A percentile compares a stretch with the other conserved stretches of the same genome.
Evolutionary conservation across 2,888 invertebrate species (phyloP).

Genomic region (Cephus runcator): DNA sequence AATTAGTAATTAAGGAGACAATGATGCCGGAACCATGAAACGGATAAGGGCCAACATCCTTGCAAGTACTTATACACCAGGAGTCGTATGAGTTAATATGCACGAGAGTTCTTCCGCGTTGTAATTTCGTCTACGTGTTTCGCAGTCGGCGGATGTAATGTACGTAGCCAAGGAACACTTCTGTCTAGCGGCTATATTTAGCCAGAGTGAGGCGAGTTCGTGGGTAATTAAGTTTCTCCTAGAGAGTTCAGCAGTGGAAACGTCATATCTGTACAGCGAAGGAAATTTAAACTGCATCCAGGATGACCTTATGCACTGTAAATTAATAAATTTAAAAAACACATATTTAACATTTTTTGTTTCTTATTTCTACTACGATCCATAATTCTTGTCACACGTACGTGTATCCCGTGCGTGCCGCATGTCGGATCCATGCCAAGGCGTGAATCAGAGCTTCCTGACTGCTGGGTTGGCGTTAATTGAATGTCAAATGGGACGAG

Average conservation of each 20-base stretch:
- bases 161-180: not conserved
- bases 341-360: not conserved
- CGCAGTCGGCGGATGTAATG: constrained; percentile 13
- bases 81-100: constrained; percentile 21
- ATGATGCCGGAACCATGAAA: constrained; percentile 48
- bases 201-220: not conserved
- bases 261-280: not conserved
- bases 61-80: not conserved
- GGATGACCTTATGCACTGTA: not conserved
- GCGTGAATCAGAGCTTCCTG: not conserved
- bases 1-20: constrained; percentile 56
- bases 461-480: constrained; percentile 28
- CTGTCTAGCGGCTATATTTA: not conserved
- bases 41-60: constrained; percentile 32
- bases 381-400: not conserved
- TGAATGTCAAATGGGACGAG: constrained; percentile 40
- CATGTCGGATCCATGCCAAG: not conserved
- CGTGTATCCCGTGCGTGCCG: not conserved
- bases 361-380: not conserved
- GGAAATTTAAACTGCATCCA: not conserved
- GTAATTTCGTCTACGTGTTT: constrained; percentile 22
- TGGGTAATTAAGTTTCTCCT: not conserved
- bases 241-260: not conserved
- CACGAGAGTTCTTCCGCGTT: constrained; percentile 26
- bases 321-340: not conserved